phyloP scores from a whole-genome alignment of 2,888 invertebrate species.

The Epinotia demarniana region DNA sequence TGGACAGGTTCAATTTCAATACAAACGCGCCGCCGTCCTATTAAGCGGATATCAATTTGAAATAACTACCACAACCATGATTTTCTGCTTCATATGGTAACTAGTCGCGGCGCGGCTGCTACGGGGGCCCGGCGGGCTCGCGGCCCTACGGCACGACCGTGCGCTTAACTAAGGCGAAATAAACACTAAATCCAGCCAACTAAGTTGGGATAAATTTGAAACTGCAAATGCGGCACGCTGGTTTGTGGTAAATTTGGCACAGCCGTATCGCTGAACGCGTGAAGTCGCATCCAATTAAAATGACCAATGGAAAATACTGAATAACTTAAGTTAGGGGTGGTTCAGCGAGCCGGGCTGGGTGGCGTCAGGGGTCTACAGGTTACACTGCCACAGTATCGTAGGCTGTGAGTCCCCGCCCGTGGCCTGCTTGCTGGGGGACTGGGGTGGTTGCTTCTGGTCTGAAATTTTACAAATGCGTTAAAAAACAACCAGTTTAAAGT shows the following conservation, averaged over 20 bases:
- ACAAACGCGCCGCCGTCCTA: slow-evolving; percentile 69
- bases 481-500: not conserved
- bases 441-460: slow-evolving; percentile 95
- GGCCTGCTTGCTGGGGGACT: slow-evolving; percentile 91
- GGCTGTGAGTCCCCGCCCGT: slow-evolving; percentile 95
- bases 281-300: slow-evolving; percentile 35
- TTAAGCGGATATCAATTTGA: slow-evolving; percentile 78
- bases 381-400: slow-evolving; percentile 99
- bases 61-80: slow-evolving; percentile 84
- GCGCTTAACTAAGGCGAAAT: slow-evolving; percentile 61
- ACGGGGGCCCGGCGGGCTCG: slow-evolving; percentile 60
- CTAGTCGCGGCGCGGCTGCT: slow-evolving; percentile 63
- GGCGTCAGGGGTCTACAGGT: slow-evolving; percentile 87
- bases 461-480: slow-evolving; percentile 58
- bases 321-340: not conserved
- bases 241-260: slow-evolving; percentile 64
- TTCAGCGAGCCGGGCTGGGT: slow-evolving; percentile 69
- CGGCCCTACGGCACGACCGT: slow-evolving; percentile 65
- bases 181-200: slow-evolving; percentile 76
- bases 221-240: slow-evolving; percentile 72
- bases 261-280: slow-evolving; percentile 66
- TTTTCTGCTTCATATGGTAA: slow-evolving; percentile 77
- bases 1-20: slow-evolving; percentile 56
- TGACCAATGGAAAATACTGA: slow-evolving; percentile 30
- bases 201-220: slow-evolving; percentile 78